Evolutionary conservation across 2,888 invertebrate species (phyloP).

Genomic region (Parascotia fuliginaria): DNA sequence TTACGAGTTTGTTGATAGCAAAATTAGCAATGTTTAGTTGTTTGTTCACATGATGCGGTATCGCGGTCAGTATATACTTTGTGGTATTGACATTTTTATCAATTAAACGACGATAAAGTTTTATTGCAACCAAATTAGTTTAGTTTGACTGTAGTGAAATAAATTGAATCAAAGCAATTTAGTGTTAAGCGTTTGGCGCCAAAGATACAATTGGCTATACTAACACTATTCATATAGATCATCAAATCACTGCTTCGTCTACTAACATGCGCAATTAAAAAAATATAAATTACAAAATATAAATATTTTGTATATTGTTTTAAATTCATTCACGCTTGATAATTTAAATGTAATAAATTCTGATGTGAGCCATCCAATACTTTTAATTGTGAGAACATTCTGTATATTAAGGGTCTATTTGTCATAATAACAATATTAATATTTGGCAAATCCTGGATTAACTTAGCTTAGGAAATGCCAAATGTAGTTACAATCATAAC

Average conservation of each 20-base stretch:
- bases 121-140: neutral
- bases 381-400: neutral
- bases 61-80: conserved; percentile 1
- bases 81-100: neutral
- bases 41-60: neutral
- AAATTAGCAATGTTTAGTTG: neutral
- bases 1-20: neutral
- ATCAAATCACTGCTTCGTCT: no score
- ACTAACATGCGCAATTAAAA: no score
- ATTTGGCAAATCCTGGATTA: neutral
- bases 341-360: no score
- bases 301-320: no score
- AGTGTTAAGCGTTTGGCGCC: no score
- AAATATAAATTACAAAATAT: no score
- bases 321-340: no score
- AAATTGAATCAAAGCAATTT: no score
- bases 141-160: neutral
- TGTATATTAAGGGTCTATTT: neutral
- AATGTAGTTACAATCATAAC: neutral
- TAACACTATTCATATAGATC: no score
- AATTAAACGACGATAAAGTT: neutral
- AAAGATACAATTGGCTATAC: no score
- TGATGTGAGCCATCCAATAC: no score
- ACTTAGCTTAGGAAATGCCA: neutral
- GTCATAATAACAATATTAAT: neutral